Evolutionary conservation across 2,888 invertebrate species (phyloP).

Genomic region (Mallateleia sp.): DNA sequence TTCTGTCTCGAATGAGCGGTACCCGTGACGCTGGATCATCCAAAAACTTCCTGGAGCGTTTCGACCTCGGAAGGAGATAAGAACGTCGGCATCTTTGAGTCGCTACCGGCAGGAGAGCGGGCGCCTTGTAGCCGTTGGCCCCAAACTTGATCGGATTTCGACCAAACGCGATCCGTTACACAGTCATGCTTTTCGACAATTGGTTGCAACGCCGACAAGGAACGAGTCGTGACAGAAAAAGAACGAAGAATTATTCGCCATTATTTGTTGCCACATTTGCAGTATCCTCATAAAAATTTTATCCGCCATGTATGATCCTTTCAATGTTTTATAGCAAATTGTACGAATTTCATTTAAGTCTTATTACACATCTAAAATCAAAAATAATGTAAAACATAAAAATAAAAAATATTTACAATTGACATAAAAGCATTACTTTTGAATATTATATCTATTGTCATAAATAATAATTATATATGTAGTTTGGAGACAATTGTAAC

Average conservation of each 20-base stretch:
- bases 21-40: conserved; percentile 81
- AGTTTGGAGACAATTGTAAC: too few species aligned
- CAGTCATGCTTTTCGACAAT: conserved; percentile 78
- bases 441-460: too few species aligned
- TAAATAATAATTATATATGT: too few species aligned
- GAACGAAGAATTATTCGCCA: conserved; percentile 47
- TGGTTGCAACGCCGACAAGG: conserved; percentile 64
- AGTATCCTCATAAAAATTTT: conserved; percentile 18
- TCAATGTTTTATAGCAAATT: not conserved
- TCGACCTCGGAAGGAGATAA: conserved; percentile 88
- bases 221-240: conserved; percentile 59
- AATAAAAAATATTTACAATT: too few species aligned
- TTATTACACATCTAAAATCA: too few species aligned
- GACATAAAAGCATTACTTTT: too few species aligned
- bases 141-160: conserved; percentile 82
- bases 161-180: conserved; percentile 80
- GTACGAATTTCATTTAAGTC: too few species aligned
- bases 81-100: conserved; percentile 87
- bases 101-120: conserved; percentile 82
- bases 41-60: conserved; percentile 86
- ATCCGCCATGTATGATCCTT: not conserved
- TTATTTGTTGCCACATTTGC: conserved; percentile 57
- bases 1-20: conserved; percentile 72
- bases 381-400: too few species aligned
- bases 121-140: conserved; percentile 76